A percentile compares a stretch with the other conserved stretches of the same genome.
Evolutionary conservation across 2,797 vertebrate genomes (phyloP).

Genomic region (Sylvia borin): DNA sequence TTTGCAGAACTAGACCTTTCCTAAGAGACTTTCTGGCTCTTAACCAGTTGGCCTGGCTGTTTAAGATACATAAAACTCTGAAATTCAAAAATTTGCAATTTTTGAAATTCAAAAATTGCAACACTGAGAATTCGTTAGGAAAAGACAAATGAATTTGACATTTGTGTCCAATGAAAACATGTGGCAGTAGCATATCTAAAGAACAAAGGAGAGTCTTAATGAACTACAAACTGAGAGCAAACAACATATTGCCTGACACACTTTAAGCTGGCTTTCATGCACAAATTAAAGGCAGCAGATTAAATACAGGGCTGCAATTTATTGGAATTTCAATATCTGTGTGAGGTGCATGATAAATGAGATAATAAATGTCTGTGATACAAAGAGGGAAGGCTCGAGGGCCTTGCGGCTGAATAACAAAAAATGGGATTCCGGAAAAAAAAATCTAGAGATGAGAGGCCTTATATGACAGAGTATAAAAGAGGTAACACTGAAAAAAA

Average conservation of each 20-base stretch:
- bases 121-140: background rate
- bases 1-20: background rate
- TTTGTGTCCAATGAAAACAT: background rate
- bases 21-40: background rate
- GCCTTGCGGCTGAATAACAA: background rate
- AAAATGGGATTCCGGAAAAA: background rate
- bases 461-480: background rate
- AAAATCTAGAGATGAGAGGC: background rate
- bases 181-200: background rate
- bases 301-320: background rate
- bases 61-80: background rate
- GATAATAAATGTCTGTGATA: background rate
- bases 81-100: background rate
- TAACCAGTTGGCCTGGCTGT: background rate
- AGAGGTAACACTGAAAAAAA: background rate
- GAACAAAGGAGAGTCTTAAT: background rate
- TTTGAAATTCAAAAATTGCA: background rate
- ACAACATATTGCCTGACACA: background rate
- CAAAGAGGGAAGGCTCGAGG: background rate
- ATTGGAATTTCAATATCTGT: background rate
- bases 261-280: background rate
- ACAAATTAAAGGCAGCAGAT: background rate
- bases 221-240: background rate
- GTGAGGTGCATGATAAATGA: background rate
- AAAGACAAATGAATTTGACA: background rate